Conservation (phyloP, 2,888 invertebrate genomes). For the Glyphotaelius pellucidus region DNA sequence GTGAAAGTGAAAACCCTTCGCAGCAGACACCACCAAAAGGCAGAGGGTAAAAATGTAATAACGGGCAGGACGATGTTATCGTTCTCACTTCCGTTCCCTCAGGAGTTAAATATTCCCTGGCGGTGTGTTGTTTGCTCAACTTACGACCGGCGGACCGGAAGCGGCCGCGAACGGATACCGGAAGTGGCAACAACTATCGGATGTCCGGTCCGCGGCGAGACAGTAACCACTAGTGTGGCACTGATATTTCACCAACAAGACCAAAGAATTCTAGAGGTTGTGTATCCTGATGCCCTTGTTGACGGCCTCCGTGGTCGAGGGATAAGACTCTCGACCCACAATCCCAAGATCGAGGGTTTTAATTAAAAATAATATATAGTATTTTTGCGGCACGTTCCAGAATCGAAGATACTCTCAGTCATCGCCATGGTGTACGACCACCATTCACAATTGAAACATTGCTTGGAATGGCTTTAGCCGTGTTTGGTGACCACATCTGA, state of each 20-base stretch:
- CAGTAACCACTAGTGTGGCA: slow-evolving; percentile 2
- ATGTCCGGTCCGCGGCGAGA: slow-evolving; percentile 32
- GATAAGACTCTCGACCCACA: too few species aligned
- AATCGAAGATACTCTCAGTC: too few species aligned
- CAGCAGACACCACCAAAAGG: neutral
- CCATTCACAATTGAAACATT: too few species aligned
- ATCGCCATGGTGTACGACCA: too few species aligned
- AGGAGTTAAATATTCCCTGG: neutral
- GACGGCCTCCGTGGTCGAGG: too few species aligned
- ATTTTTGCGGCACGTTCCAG: too few species aligned
- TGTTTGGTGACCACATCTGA: too few species aligned
- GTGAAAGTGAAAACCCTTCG: neutral
- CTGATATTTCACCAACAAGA: slow-evolving; percentile 30
- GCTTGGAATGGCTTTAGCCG: too few species aligned
- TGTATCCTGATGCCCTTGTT: too few species aligned
- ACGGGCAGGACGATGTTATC: neutral
- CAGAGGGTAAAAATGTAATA: neutral
- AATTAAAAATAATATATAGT: too few species aligned
- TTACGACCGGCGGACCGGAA: slow-evolving; percentile 39
- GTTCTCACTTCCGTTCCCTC: neutral
- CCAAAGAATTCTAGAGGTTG: neutral
- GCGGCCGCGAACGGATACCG: neutral
- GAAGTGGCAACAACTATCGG: slow-evolving; percentile 38
- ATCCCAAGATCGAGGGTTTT: too few species aligned
- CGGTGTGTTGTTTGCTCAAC: slow-evolving; percentile 3